phyloP scores from a whole-genome alignment of 1,140 invertebrate genomes.

The Tetramorium parvispinum region DNA sequence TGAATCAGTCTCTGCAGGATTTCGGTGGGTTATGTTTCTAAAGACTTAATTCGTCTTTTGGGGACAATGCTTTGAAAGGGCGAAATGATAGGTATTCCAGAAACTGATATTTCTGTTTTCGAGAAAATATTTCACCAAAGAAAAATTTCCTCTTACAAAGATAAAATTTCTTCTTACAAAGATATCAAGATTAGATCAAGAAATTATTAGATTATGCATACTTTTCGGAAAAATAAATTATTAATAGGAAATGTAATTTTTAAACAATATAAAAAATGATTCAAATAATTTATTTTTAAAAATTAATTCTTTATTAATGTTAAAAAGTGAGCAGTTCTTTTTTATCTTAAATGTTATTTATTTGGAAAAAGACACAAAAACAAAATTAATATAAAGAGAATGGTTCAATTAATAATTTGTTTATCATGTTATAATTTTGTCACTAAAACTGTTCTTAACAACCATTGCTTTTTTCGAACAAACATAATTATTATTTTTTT shows the following conservation, averaged over 20 bases:
- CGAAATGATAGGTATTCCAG: neutral
- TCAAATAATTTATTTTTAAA: neutral
- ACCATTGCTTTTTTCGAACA: neutral
- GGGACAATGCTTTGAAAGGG: neutral
- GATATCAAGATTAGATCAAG: neutral
- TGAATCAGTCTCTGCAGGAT: conserved; percentile 28
- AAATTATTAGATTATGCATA: neutral
- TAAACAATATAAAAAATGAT: neutral
- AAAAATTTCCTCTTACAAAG: neutral
- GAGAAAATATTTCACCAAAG: neutral
- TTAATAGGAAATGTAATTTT: neutral
- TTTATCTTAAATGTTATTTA: neutral
- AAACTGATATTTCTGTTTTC: neutral
- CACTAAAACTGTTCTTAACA: neutral
- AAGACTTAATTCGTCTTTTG: conserved; percentile 37
- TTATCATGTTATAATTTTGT: neutral
- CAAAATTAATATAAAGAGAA: neutral
- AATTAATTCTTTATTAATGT: neutral
- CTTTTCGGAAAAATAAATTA: neutral
- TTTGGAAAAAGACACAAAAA: neutral
- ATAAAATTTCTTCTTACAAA: neutral
- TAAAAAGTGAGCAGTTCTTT: neutral
- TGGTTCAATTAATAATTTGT: neutral
- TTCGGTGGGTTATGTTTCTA: conserved; percentile 34
- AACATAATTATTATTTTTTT: neutral